A percentile compares a stretch with the other conserved stretches of the same genome.
Conservation (phyloP, 2,113 vertebrate genomes). For the Actinemys pallida region DNA sequence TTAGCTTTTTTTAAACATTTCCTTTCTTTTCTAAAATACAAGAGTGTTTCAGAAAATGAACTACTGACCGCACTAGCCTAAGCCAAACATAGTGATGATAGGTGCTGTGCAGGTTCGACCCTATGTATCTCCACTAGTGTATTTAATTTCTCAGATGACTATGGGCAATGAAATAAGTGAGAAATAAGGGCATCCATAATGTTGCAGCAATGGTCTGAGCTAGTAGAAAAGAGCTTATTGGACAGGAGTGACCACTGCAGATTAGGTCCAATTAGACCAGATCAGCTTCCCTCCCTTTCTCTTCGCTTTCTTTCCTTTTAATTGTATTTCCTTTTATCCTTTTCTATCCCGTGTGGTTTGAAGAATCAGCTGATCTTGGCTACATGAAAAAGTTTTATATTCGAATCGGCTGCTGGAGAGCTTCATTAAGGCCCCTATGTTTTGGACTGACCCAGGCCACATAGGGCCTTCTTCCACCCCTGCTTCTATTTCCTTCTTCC, state of each 20-base stretch:
- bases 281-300: neutral
- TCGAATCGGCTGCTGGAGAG: neutral
- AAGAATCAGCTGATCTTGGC: neutral
- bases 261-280: neutral
- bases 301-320: neutral
- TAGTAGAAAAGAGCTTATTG: neutral
- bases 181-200: neutral
- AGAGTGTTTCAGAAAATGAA: neutral
- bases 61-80: neutral
- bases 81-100: neutral
- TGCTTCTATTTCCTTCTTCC: neutral
- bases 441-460: neutral
- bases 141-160: neutral
- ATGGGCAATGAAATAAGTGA: neutral
- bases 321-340: neutral
- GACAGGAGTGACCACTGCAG: neutral
- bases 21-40: neutral
- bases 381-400: neutral
- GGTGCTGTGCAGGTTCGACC: neutral
- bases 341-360: neutral
- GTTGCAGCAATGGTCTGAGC: neutral
- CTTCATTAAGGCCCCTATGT: neutral
- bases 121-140: neutral
- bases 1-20: neutral
- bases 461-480: neutral